These are phyloP conservation scores for Tipula unca DNA, from an alignment of 2,888 invertebrate species.

Conservation along the genomic window DNA sequence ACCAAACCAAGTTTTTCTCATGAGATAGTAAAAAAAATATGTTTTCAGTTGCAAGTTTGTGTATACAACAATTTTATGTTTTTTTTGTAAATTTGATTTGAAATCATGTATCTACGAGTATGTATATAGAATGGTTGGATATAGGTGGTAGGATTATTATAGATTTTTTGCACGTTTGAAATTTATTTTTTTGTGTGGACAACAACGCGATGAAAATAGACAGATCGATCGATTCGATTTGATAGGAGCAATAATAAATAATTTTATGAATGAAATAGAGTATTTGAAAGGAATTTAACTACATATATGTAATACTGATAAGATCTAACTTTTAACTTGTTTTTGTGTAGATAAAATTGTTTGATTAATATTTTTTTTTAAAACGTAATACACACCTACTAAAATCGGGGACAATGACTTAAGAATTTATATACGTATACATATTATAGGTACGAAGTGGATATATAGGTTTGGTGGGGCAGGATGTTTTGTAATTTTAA, in stretches of 20 bases:
- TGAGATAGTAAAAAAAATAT: neutral
- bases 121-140: neutral
- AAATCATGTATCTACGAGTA: neutral
- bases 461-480: too few relatives aligned
- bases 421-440: too few relatives aligned
- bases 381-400: neutral
- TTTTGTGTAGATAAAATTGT: neutral
- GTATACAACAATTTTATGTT: neutral
- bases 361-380: neutral
- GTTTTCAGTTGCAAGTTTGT: neutral
- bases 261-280: neutral
- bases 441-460: too few relatives aligned
- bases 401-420: neutral
- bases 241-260: neutral
- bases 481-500: too few relatives aligned
- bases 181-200: neutral
- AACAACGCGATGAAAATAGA: neutral
- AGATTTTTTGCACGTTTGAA: neutral
- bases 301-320: neutral
- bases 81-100: neutral
- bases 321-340: neutral
- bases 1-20: neutral
- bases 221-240: neutral
- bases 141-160: neutral
- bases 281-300: neutral